Conservation (phyloP, 2,888 invertebrate species). For the Sceliomorpha sp. region DNA sequence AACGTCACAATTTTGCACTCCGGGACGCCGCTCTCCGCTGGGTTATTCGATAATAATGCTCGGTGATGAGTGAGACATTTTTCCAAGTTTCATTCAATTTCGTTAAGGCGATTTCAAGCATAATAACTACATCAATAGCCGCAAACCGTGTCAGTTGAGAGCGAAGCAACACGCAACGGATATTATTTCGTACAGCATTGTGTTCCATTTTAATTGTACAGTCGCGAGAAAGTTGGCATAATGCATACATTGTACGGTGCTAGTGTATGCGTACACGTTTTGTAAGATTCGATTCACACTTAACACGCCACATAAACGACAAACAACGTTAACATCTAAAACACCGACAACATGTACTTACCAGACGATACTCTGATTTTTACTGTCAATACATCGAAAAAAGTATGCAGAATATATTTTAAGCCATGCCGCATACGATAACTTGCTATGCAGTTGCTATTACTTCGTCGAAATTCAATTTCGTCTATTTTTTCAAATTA, state of each 20-base stretch:
- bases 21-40: conserved; percentile 10
- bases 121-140: conserved; percentile 4
- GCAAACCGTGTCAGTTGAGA: background rate
- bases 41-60: conserved; percentile 12
- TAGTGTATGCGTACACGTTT: too few relatives aligned
- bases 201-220: background rate
- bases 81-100: conserved; percentile 12
- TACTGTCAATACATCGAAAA: conserved; percentile 16
- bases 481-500: conserved; percentile 45
- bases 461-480: conserved; percentile 28
- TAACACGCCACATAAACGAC: too few relatives aligned
- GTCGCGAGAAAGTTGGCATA: too few relatives aligned
- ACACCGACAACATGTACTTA: conserved; percentile 27
- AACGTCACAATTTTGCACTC: conserved; percentile 23
- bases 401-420: conserved; percentile 27
- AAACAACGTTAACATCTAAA: conserved; percentile 20
- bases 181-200: background rate
- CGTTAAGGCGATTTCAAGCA: conserved; percentile 1
- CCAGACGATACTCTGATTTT: conserved; percentile 12
- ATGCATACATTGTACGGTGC: too few relatives aligned
- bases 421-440: conserved; percentile 39
- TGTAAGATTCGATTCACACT: background rate
- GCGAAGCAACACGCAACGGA: conserved; percentile 3
- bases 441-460: conserved; percentile 34
- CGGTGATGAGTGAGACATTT: conserved; percentile 12